Evolutionary conservation across 2,888 invertebrate genomes (phyloP), one percentile per base, ranked within the genome.

Genomic region (Campopleginae sp.): DNA sequence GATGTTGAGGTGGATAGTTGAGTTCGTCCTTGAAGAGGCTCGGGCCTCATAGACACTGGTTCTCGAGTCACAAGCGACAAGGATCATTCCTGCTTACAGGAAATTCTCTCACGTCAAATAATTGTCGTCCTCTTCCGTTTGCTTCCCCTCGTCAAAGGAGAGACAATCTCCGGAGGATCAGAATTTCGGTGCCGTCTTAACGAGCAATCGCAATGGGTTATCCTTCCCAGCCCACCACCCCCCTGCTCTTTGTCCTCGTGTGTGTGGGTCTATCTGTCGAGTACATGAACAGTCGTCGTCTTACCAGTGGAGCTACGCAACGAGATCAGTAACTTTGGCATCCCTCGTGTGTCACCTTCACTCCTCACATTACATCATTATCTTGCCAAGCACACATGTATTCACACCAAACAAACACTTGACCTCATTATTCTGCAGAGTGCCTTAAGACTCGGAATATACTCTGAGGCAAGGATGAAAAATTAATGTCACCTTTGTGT

Each of bases 371-470:
- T 71, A 51, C 71, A 48, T 71, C 71, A 51, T 71, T 71, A 71
- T 71, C 71, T 71, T 31, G 48, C 71, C 58, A 46, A 46, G 70
- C 44, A 48, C 46, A 51, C 51, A 51, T 71, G 33, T 51, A 46
- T 71, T 71, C 71, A 71, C 19, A 51, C 71, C 48, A 33, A 51
- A 71, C 71, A 71, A 71, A 51, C 51, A 46, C 71, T 51, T 71
- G 48, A 51, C 71, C 71, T 71, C 48, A 58, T 58, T 58, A 58
- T 58, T 58, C 27, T n/a, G n/a, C 27, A 10, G 58, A 58, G 58
- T 58, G 58, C 27, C 27, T 27, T 14, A 58, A 58, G 58, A 27
- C 58, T 23, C 27, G 58, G 27, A 58, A 58, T 58, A 23, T 27
- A 58, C 58, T 58, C 27, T 27, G 58, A 58, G 58, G 58, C 58